phyloP scores from a whole-genome alignment of 2,797 vertebrate genomes.

The Siniperca undulata region DNA sequence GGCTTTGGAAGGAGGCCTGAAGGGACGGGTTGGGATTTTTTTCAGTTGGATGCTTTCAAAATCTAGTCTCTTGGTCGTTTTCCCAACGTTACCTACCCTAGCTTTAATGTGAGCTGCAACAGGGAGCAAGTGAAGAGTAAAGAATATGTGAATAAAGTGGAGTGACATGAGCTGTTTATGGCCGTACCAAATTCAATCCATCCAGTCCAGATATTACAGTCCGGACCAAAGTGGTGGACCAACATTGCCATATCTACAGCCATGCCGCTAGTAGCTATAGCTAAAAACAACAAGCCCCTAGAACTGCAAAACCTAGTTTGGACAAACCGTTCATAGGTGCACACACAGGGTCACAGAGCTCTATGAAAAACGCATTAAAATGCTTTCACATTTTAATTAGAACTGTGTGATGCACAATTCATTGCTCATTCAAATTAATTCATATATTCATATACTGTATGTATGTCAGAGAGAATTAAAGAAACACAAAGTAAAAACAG shows the following conservation, averaged over 20 bases:
- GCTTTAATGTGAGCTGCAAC: background rate
- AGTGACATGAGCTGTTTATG: too few relatives aligned
- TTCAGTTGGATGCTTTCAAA: too few relatives aligned
- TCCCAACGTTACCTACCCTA: too few relatives aligned
- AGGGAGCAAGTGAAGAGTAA: background rate
- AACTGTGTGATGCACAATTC: background rate
- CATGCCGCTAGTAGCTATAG: too few relatives aligned
- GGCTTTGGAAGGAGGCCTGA: too few relatives aligned
- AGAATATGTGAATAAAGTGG: background rate
- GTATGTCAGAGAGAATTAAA: background rate
- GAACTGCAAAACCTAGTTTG: background rate
- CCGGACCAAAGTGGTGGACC: background rate
- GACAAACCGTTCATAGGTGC: background rate
- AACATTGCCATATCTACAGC: background rate
- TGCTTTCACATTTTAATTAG: background rate
- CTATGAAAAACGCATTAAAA: background rate
- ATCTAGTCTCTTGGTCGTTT: too few relatives aligned
- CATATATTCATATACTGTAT: background rate
- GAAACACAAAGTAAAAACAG: background rate
- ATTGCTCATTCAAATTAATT: background rate
- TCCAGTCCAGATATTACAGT: too few relatives aligned
- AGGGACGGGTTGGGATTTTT: too few relatives aligned
- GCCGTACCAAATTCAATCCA: too few relatives aligned
- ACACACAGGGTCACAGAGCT: background rate
- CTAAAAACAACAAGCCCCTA: background rate